phyloP scores from a whole-genome alignment of 2,113 vertebrate genomes.

The Phalacrocorax aristotelis region DNA sequence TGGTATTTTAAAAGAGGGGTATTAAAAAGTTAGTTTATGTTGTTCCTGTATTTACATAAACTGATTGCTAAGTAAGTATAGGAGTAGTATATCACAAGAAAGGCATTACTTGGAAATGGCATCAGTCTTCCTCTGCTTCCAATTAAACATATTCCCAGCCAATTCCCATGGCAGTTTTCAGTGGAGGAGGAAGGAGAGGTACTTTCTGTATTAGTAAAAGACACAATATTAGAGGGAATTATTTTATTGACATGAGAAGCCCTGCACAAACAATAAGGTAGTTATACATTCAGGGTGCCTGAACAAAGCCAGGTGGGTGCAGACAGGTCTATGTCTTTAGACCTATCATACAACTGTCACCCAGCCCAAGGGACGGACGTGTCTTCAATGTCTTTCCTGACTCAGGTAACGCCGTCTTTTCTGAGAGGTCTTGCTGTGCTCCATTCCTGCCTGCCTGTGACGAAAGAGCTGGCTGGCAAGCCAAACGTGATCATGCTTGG shows the following conservation, averaged over 20 bases:
- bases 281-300: neutral
- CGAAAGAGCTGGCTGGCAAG: neutral
- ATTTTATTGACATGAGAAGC: neutral
- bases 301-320: neutral
- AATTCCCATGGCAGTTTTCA: neutral
- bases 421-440: neutral
- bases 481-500: rapidly evolving
- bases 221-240: neutral
- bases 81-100: neutral
- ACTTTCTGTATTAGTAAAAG: neutral
- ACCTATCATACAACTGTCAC: neutral
- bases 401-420: neutral
- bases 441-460: neutral
- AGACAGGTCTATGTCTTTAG: neutral
- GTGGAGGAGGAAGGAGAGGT: neutral
- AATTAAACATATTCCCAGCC: neutral
- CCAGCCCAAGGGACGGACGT: rapidly evolving
- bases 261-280: neutral
- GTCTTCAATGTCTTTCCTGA: neutral
- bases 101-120: neutral
- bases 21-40: neutral
- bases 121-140: neutral
- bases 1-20: neutral
- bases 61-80: neutral
- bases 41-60: neutral